These are phyloP conservation scores for Holothuria scabra DNA, from an alignment of 53 echinoderm and acorn worm genomes.

Conservation along the genomic window DNA sequence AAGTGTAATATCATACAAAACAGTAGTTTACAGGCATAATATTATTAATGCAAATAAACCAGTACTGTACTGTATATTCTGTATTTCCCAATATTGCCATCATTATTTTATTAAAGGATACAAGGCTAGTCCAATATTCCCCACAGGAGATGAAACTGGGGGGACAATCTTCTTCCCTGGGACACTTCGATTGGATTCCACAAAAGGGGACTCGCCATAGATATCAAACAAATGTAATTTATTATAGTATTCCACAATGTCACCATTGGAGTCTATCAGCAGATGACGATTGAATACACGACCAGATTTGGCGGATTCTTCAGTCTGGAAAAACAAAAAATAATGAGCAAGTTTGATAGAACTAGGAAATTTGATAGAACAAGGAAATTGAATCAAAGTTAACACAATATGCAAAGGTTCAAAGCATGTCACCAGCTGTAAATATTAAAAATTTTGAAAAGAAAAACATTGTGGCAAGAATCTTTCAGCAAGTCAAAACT, in stretches of 20 bases:
- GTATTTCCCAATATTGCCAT: no score
- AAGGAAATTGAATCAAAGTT: no score
- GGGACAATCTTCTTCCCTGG: slow-evolving; percentile 66
- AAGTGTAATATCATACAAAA: no score
- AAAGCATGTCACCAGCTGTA: no score
- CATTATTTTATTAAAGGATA: slow-evolving; percentile 95
- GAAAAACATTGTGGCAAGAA: no score
- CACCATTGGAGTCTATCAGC: slow-evolving; percentile 65
- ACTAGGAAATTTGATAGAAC: not conserved
- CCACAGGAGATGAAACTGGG: slow-evolving; percentile 75
- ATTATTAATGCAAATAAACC: no score
- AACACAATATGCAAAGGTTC: no score
- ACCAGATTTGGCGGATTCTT: not conserved
- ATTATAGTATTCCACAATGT: slow-evolving; percentile 67
- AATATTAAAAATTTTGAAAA: no score
- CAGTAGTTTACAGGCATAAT: no score
- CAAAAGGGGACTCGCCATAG: slow-evolving; percentile 63
- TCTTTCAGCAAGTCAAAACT: no score
- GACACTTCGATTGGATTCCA: slow-evolving; percentile 63
- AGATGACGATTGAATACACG: slow-evolving; percentile 63
- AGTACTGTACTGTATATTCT: no score
- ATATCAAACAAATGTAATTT: slow-evolving; percentile 85
- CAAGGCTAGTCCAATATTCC: slow-evolving; percentile 84
- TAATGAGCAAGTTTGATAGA: not conserved
- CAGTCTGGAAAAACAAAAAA: not conserved